These are phyloP conservation scores for Podocnemis expansa DNA, from an alignment of 2,113 vertebrate species.

Conservation along the genomic window DNA sequence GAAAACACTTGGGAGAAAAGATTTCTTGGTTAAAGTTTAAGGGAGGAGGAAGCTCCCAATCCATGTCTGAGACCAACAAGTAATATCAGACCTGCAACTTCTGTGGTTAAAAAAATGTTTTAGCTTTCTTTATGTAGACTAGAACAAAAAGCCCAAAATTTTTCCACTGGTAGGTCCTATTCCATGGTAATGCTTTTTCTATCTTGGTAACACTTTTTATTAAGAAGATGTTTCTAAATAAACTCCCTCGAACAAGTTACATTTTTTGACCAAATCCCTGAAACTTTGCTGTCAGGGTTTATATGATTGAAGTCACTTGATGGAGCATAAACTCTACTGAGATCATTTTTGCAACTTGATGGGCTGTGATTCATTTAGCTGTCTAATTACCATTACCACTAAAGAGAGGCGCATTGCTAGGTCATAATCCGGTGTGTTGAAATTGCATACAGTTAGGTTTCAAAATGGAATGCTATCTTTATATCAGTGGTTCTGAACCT, in stretches of 20 bases:
- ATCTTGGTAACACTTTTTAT: not conserved
- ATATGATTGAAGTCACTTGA: not conserved
- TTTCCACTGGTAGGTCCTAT: fast-evolving
- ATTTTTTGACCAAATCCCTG: fast-evolving
- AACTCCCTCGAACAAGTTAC: not conserved
- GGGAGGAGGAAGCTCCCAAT: not conserved
- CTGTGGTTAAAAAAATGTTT: not conserved
- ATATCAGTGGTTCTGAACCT: no score
- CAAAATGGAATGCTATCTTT: not conserved
- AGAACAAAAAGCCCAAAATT: not conserved
- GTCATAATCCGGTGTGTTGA: not conserved
- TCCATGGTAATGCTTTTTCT: not conserved
- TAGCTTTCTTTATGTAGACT: not conserved
- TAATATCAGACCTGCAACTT: not conserved
- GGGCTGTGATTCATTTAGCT: not conserved
- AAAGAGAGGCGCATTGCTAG: not conserved
- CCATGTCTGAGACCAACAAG: not conserved
- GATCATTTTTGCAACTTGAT: not conserved
- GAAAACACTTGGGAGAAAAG: not conserved
- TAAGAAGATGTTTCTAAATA: not conserved
- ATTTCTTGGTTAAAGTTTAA: not conserved
- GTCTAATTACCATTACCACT: not conserved
- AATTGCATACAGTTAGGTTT: not conserved
- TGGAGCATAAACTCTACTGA: not conserved
- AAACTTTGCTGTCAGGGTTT: not conserved